Percentiles rank a stretch among this genome's conserved stretches.
Evolutionary conservation across 2,888 invertebrate species (phyloP).

Genomic region (Chouioia cunea): DNA sequence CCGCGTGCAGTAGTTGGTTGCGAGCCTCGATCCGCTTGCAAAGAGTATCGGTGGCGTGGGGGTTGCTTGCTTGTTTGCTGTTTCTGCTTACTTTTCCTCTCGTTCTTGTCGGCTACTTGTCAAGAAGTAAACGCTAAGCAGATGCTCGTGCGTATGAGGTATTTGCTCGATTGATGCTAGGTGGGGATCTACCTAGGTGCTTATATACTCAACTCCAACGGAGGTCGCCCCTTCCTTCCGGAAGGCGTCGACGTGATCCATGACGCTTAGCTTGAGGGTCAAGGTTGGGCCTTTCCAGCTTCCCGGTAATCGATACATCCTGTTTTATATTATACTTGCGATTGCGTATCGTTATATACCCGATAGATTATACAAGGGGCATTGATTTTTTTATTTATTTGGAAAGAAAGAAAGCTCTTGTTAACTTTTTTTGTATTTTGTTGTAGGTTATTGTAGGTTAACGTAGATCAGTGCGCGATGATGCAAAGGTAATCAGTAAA

Average conservation of each 20-base stretch:
- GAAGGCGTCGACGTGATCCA: conserved; percentile 14
- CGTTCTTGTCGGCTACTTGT: not conserved
- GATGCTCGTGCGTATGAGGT: conserved; percentile 55
- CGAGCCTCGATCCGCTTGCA: not conserved
- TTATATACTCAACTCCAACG: conserved; percentile 61
- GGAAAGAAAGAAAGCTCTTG: no score
- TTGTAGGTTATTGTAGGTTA: no score
- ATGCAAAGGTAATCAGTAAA: no score
- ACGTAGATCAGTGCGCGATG: no score
- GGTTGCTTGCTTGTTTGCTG: not conserved
- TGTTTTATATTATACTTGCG: not conserved
- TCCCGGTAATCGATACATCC: conserved; percentile 1
- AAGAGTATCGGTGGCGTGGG: conserved; percentile 11
- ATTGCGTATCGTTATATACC: not conserved
- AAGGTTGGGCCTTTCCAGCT: conserved; percentile 8
- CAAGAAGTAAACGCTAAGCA: conserved; percentile 23
- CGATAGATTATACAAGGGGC: no score
- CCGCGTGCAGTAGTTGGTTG: conserved; percentile 5
- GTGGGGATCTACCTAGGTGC: conserved; percentile 61
- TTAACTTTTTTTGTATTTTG: no score
- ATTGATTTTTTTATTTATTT: no score
- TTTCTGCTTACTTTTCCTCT: conserved; percentile 21
- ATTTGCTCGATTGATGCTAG: conserved; percentile 59
- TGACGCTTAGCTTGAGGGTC: conserved; percentile 27
- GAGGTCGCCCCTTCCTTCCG: conserved; percentile 55